These are phyloP conservation scores for Ctenodactylus gundi DNA, from an alignment of 2,113 vertebrate species.

Conservation along the genomic window DNA sequence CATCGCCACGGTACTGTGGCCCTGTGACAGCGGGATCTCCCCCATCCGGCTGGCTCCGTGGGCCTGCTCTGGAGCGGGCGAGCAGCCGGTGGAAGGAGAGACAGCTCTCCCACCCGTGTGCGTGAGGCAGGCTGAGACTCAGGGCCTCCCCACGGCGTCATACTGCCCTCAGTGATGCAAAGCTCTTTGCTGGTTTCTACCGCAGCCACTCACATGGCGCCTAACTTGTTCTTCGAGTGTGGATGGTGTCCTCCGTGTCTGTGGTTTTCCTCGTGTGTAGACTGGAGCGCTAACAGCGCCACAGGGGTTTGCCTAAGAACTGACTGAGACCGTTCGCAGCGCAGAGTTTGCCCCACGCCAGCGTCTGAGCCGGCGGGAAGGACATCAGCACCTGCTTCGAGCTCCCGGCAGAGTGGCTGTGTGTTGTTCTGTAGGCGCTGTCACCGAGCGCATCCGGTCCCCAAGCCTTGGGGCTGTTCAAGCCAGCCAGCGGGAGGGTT, in stretches of 20 bases:
- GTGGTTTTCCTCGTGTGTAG: neutral
- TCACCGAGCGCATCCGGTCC: neutral
- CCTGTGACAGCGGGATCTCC: no score
- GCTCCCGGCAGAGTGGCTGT: neutral
- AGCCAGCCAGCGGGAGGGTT: neutral
- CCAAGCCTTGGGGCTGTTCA: neutral
- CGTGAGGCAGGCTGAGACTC: no score
- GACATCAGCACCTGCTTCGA: accelerated
- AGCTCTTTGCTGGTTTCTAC: neutral
- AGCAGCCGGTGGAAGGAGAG: no score
- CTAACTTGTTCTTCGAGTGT: neutral
- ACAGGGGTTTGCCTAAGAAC: neutral
- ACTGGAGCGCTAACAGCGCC: no score
- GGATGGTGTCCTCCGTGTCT: neutral
- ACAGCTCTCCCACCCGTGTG: neutral
- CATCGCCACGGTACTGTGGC: no score
- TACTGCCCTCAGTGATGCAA: neutral
- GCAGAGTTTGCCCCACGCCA: neutral
- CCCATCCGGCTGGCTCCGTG: no score
- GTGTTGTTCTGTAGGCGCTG: neutral
- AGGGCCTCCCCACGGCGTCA: no score
- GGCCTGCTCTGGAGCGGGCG: no score
- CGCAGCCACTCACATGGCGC: no score
- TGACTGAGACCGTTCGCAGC: neutral
- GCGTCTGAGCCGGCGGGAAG: neutral